Base-by-base conservation (phyloP, 2,797 vertebrate species). In the Diplodus puntazzo region DNA sequence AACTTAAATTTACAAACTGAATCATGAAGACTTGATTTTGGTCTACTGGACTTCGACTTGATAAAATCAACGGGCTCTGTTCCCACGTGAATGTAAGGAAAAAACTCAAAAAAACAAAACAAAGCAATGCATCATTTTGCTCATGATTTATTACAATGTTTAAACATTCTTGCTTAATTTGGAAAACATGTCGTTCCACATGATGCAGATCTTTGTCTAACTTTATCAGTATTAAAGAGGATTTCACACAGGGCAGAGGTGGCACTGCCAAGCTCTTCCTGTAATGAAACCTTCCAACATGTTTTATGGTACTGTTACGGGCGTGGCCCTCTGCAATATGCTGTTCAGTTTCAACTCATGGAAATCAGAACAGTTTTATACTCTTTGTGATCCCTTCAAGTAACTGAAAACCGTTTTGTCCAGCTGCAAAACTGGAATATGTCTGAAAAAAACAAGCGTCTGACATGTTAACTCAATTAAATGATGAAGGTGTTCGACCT, bases 331-430 rank as follows among this genome's bases (percentile, higher is more conserved):
- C 20, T 23, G 1, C 17, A 69, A 52, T 20, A 60, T 42, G 21
- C 50, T 64, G 46, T 68, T 62, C 16, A 71, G 83, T 48, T 69
- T 81, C 5, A 85, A 69, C 13, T 13, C 0, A 21, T 1, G 58
- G 7, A 68, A 80, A 75, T 3, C 52, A 34, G 14, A 49, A 3
- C 0, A 16, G 3, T 21, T 21, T 45, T 11, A 1, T 43, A 1
- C 13, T 3, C 12, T 23, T 1, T 25, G 27, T 23, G 52, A 42
- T 20, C 50, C n/a, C n/a, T 49, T 39, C 7, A 14, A 2, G 4
- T 25, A 49, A 5, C 25, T 4, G 64, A 12, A 50, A 8, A 4
- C 2, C 3, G 4, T 20, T 69, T 6, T 67, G 27, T 54, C 14
- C 45, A n/a, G 23, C 67, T 12, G 43, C 8, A 13, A 13, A 30